phyloP scores from a whole-genome alignment of 2,797 vertebrate species.

The Microchirus variegatus region DNA sequence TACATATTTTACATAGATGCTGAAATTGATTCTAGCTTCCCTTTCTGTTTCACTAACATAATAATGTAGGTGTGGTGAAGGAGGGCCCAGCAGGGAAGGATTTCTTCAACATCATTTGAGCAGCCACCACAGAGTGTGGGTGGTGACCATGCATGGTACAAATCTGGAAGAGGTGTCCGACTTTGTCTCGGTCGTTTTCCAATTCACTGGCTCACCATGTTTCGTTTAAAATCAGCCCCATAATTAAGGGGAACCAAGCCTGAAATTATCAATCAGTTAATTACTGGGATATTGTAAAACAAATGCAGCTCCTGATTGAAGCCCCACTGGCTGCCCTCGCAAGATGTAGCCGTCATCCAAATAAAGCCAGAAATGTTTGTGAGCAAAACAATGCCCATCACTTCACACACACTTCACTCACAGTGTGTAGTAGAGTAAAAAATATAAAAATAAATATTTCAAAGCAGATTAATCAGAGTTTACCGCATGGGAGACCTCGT shows the following conservation, averaged over 20 bases:
- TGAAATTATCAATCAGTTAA: constrained; percentile 84
- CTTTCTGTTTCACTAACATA: constrained; percentile 27
- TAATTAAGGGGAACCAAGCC: constrained; percentile 80
- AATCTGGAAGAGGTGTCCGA: constrained; percentile 68
- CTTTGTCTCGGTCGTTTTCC: constrained; percentile 65
- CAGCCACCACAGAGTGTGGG: constrained; percentile 50
- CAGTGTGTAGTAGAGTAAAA: neutral
- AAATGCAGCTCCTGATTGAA: constrained; percentile 74
- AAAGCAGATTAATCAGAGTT: too few species aligned
- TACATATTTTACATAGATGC: neutral
- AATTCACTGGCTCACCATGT: constrained; percentile 70
- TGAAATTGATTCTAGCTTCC: constrained; percentile 8
- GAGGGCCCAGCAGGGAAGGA: constrained; percentile 20
- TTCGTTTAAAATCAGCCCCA: constrained; percentile 76
- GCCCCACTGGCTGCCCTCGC: constrained; percentile 55
- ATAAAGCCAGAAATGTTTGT: constrained; percentile 44
- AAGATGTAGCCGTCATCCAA: constrained; percentile 57
- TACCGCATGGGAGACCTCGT: too few species aligned
- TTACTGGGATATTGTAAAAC: constrained; percentile 74
- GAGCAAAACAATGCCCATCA: neutral
- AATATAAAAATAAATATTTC: too few species aligned
- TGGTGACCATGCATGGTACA: constrained; percentile 53
- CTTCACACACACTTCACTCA: neutral
- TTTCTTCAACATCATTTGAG: constrained; percentile 28
- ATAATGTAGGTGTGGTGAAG: constrained; percentile 40